Percentiles rank a stretch among this genome's conserved stretches.
Conservation (phyloP, 2,113 vertebrate species). For the Istiophorus platypterus region DNA sequence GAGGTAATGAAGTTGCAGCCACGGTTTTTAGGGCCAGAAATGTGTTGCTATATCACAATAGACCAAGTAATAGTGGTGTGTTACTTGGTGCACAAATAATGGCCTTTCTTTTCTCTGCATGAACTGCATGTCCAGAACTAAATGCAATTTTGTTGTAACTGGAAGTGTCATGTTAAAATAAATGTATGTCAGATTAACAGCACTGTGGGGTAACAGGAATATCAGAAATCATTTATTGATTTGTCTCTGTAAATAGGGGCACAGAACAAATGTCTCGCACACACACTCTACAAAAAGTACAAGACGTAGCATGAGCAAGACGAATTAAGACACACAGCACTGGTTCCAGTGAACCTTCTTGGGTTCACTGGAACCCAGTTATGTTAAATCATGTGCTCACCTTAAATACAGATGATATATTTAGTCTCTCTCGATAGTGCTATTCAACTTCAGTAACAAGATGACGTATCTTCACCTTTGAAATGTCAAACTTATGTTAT, state of each 20-base stretch:
- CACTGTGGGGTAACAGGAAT: background rate
- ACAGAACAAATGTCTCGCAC: background rate
- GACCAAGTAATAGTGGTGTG: background rate
- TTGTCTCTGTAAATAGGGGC: background rate
- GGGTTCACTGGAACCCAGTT: too few relatives aligned
- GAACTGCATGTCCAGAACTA: background rate
- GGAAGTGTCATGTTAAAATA: background rate
- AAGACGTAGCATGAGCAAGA: background rate
- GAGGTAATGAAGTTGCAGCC: slow-evolving; percentile 39
- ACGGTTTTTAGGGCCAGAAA: background rate
- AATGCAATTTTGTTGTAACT: background rate
- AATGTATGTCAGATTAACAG: background rate
- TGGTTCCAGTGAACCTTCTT: background rate
- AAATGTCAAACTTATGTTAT: too few relatives aligned
- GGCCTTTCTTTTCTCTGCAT: background rate
- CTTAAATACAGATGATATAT: background rate
- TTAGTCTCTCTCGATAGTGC: background rate
- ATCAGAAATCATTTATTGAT: background rate
- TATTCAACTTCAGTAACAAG: too few relatives aligned
- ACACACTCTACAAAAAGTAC: background rate
- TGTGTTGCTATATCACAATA: background rate
- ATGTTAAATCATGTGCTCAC: background rate
- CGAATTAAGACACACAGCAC: background rate
- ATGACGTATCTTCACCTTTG: too few relatives aligned
- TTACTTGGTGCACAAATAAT: background rate